phyloP scores from a whole-genome alignment of 30 jellyfish, hydroid and myxozoan genomes.

The Cassiopea andromeda region DNA sequence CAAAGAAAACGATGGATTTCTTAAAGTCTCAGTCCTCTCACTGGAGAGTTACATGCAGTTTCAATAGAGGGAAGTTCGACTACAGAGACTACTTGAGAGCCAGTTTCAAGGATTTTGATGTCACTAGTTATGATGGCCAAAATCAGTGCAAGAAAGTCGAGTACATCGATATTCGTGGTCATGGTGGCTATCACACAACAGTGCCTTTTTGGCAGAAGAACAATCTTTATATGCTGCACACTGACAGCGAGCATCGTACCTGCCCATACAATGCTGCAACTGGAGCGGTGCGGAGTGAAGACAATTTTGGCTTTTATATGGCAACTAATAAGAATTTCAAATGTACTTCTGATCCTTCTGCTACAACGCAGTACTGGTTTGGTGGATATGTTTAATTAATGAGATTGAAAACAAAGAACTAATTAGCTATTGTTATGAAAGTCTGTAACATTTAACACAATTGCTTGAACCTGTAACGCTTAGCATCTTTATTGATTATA shows the following conservation, averaged over 20 bases:
- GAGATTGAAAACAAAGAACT: background rate
- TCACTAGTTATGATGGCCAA: background rate
- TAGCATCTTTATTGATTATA: no score
- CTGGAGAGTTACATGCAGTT: conserved; percentile 13
- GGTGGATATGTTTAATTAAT: background rate
- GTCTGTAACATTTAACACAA: background rate
- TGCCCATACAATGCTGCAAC: background rate
- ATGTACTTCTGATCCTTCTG: background rate
- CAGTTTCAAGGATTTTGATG: conserved; percentile 2
- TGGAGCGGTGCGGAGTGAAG: background rate
- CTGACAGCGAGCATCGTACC: background rate
- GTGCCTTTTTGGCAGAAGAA: background rate
- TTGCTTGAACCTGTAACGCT: no score
- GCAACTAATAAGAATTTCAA: background rate
- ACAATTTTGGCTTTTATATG: background rate
- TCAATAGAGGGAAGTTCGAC: background rate
- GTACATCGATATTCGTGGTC: conserved; percentile 5
- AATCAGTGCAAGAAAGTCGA: conserved; percentile 11
- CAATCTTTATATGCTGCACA: background rate
- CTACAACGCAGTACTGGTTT: background rate
- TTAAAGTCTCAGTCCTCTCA: background rate
- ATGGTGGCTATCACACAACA: background rate
- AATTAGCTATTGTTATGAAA: background rate
- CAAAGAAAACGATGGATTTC: background rate
- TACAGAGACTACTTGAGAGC: conserved; percentile 20